phyloP scores from a whole-genome alignment of 2,113 vertebrate genomes.

The Corythornis cristatus region DNA sequence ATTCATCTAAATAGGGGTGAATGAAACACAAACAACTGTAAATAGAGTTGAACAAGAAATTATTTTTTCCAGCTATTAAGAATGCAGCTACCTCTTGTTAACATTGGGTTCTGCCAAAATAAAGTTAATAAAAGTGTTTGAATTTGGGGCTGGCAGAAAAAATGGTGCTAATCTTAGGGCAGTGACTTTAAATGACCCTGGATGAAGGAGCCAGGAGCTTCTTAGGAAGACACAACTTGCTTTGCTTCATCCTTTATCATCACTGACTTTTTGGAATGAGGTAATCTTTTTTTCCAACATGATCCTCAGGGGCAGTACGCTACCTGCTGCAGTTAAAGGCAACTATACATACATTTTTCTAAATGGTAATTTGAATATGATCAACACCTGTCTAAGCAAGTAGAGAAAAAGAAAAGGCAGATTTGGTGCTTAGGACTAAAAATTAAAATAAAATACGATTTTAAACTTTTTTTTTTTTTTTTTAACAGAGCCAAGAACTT shows the following conservation, averaged over 20 bases:
- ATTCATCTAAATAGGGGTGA: background rate
- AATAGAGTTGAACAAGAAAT: conserved; percentile 18
- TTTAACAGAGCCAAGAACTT: background rate
- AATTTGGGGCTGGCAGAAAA: background rate
- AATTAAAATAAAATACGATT: background rate
- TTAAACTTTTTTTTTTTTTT: background rate
- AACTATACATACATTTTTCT: background rate
- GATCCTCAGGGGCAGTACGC: background rate
- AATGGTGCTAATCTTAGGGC: background rate
- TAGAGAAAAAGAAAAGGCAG: background rate
- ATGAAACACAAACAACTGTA: conserved; percentile 18
- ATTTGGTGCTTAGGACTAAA: background rate
- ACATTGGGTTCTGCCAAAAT: conserved; percentile 23
- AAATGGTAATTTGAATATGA: background rate
- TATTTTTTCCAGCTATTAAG: background rate
- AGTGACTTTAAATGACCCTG: background rate
- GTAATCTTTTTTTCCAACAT: background rate
- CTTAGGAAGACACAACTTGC: background rate
- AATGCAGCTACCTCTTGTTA: background rate
- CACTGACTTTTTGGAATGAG: background rate
- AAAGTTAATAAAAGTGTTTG: conserved; percentile 1
- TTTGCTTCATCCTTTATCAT: background rate
- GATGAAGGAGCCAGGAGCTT: background rate
- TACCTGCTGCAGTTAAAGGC: background rate
- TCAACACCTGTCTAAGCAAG: background rate